Conservation (phyloP, 2,797 vertebrate species). For the Geotrypetes seraphini region DNA sequence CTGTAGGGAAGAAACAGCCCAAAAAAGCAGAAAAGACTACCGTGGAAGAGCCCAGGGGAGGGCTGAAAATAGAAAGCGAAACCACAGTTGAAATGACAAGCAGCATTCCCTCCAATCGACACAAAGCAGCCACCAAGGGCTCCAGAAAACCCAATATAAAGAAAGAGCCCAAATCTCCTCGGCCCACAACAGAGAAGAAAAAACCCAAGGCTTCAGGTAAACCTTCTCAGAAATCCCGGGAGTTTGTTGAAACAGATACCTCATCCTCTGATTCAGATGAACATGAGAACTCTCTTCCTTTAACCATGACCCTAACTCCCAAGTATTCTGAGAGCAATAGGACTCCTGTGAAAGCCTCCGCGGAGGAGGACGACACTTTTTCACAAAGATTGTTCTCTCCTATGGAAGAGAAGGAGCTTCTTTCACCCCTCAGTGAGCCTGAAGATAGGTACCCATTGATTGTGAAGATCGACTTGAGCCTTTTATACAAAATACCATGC, state of each 20-base stretch:
- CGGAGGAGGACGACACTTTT: slow-evolving; percentile 68
- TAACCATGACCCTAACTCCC: slow-evolving; percentile 79
- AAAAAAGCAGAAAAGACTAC: slow-evolving; percentile 88
- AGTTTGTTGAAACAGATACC: slow-evolving; percentile 91
- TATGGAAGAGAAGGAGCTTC: slow-evolving; percentile 89
- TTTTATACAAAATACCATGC: slow-evolving; percentile 85
- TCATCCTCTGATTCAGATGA: slow-evolving; percentile 97
- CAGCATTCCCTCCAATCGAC: slow-evolving; percentile 67
- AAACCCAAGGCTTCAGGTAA: slow-evolving; percentile 80
- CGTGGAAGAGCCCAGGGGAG: slow-evolving; percentile 83
- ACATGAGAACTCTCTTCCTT: slow-evolving; percentile 89
- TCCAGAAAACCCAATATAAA: slow-evolving; percentile 89
- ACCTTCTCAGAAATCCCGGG: slow-evolving; percentile 81
- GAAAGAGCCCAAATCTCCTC: slow-evolving; percentile 87
- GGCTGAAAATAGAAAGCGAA: slow-evolving; percentile 90
- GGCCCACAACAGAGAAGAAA: slow-evolving; percentile 75
- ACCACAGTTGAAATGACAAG: slow-evolving; percentile 77
- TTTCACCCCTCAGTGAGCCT: slow-evolving; percentile 90
- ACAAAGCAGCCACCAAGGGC: slow-evolving; percentile 89
- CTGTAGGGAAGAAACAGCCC: slow-evolving; percentile 89
- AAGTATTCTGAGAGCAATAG: slow-evolving; percentile 89
- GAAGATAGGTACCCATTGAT: slow-evolving; percentile 86
- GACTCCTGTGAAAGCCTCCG: slow-evolving; percentile 70
- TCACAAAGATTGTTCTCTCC: slow-evolving; percentile 79
- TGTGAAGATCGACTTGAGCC: slow-evolving; percentile 92